A percentile compares a stretch with the other conserved stretches of the same genome.
Evolutionary conservation across 1,140 invertebrate species (phyloP).

Genomic region (Wiebesia pumilae): DNA sequence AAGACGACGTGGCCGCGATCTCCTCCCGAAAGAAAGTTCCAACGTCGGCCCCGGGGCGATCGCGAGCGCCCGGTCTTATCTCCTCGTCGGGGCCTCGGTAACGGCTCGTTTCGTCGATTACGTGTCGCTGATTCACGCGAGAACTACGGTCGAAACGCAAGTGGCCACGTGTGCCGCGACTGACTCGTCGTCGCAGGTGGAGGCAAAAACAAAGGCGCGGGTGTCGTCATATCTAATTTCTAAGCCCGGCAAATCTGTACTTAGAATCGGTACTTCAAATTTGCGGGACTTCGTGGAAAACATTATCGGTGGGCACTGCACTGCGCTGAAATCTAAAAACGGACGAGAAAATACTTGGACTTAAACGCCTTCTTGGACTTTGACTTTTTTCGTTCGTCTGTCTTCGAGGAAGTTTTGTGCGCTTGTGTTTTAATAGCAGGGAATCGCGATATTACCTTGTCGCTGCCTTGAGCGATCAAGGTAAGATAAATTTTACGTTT

Average conservation of each 20-base stretch:
- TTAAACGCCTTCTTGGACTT: slow-evolving; percentile 18
- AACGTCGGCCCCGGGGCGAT: not conserved
- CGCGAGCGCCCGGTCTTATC: not conserved
- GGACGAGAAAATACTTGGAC: not conserved
- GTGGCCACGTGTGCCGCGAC: not conserved
- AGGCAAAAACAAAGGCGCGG: not conserved
- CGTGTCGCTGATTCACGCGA: slow-evolving; percentile 20
- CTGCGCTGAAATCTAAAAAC: not conserved
- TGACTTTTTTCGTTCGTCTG: no score
- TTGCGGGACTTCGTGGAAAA: not conserved
- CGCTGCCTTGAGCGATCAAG: not conserved
- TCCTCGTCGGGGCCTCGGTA: not conserved
- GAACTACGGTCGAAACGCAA: not conserved
- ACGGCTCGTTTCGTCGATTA: slow-evolving; percentile 1
- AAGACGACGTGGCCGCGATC: not conserved
- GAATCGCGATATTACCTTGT: not conserved
- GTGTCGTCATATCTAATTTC: not conserved
- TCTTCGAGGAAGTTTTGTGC: not conserved
- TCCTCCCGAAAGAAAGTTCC: not conserved
- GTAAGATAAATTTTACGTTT: no score
- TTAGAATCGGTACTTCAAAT: not conserved
- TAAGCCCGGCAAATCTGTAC: not conserved
- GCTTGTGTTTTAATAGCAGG: not conserved
- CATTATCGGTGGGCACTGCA: not conserved
- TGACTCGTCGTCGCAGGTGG: not conserved